Base-by-base conservation (phyloP, 2,113 vertebrate genomes). In the Muntiacus reevesi region DNA sequence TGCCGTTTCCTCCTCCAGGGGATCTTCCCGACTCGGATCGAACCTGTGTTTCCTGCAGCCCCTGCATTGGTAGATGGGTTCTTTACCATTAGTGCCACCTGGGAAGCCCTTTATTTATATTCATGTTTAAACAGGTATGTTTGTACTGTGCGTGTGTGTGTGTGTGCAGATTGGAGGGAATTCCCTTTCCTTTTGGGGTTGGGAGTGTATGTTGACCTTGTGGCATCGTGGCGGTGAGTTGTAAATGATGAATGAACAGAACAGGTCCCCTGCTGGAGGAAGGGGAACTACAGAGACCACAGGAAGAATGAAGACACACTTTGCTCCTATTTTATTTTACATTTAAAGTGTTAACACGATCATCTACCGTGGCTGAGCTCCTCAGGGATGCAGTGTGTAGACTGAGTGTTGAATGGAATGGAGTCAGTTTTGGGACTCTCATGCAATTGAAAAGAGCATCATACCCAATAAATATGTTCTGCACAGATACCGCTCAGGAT, bases 211-310 rank as follows among this genome's bases (percentile, higher is more conserved):
- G 64, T 5, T 14, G 79, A 87, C 64, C 98, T 87, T 94, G 10
- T 36, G 87, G 78, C 98, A 74, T 64, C 12, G 36, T 16, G 62
- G 30, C 62, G 95, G 45, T 76, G 17, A 52, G 50, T 71, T 97
- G 30, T 83, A 92, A 86, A 78, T 94, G 85, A 96, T 89, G 87
- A 96, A 79, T 79, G 21, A 96, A 64, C 30, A 60, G 91, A 55
- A 55, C 27, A 1, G n/a, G 54, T 88, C 6, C 21, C 3, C 33
- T 71, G 16, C n/a, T 92, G 33, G 27, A 83, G 74, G 55, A 60
- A 45, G 50, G 52, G 28, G 33, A 64, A 36, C 78, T 71, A 7
- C 45, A 88, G 40, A 60, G 30, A 79, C n/a, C 57, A 27, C 19
- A 40, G 25, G 16, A 47, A 57, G 47, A 7, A 16, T 7, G 33